Conservation (phyloP, 2,888 invertebrate species). For the Drosophila anomalipes region DNA sequence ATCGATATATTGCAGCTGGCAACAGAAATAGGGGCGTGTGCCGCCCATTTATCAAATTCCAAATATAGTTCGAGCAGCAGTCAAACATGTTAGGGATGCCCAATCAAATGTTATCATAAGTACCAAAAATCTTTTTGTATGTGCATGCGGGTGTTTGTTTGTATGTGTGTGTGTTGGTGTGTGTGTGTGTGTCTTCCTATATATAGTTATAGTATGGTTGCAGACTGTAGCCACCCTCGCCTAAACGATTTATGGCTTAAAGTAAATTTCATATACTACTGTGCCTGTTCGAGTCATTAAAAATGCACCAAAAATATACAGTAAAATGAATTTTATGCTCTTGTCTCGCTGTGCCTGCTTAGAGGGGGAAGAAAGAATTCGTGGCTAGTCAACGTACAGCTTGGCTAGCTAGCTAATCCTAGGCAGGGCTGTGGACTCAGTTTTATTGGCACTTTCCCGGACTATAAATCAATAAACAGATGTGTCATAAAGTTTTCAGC, state of each 20-base stretch:
- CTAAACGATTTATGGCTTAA: constrained; percentile 73
- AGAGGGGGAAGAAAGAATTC: not conserved
- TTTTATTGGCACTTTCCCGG: constrained; percentile 79
- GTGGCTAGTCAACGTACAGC: not conserved
- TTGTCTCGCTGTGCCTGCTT: not conserved
- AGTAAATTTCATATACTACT: constrained; percentile 11
- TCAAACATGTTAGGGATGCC: constrained; percentile 23
- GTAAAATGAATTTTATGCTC: constrained; percentile 63
- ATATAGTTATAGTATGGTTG: constrained; percentile 42
- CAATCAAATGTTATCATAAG: constrained; percentile 69
- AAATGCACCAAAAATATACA: constrained; percentile 69
- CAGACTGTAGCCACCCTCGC: constrained; percentile 43
- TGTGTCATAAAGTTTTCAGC: constrained; percentile 74
- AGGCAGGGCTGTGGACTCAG: constrained; percentile 37
- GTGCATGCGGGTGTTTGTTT: constrained; percentile 5
- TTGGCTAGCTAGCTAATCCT: constrained; percentile 43
- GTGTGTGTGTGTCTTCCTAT: constrained; percentile 39
- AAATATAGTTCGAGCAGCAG: constrained; percentile 44
- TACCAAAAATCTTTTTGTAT: constrained; percentile 23
- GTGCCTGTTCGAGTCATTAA: constrained; percentile 58
- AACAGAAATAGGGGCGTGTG: constrained; percentile 52
- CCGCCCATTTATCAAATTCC: constrained; percentile 63
- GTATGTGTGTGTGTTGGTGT: not conserved
- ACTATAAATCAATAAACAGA: constrained; percentile 83
- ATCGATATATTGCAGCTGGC: constrained; percentile 43